Conservation (phyloP, 1,140 invertebrate species). For the Cotesia vestalis region DNA sequence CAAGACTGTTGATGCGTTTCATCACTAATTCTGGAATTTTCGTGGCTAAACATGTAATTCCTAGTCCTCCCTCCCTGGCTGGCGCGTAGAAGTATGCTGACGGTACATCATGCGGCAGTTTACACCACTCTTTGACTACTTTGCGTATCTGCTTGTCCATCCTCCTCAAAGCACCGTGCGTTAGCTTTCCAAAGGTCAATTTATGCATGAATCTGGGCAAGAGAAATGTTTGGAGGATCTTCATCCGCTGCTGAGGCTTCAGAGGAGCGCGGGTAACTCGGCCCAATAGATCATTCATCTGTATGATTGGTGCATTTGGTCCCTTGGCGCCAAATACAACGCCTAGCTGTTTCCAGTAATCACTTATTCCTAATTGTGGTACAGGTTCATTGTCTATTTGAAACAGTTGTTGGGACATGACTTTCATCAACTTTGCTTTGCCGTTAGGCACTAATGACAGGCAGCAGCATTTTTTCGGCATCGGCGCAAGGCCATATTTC, state of each 20-base stretch:
- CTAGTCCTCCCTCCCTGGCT: background rate
- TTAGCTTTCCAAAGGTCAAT: constrained; percentile 31
- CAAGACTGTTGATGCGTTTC: background rate
- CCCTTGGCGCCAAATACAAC: constrained; percentile 46
- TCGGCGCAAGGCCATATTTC: constrained; percentile 47
- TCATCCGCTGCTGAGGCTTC: constrained; percentile 52
- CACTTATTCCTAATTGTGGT: constrained; percentile 34
- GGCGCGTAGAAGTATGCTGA: constrained; percentile 3
- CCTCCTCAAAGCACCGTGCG: background rate
- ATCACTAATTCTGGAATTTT: background rate
- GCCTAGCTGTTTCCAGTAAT: constrained; percentile 53
- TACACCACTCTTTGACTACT: background rate
- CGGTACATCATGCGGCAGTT: background rate
- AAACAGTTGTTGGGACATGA: constrained; percentile 29
- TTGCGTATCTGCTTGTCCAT: constrained; percentile 13
- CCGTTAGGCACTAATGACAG: constrained; percentile 50
- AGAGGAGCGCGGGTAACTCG: constrained; percentile 50
- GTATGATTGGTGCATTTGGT: constrained; percentile 22
- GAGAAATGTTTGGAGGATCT: constrained; percentile 45
- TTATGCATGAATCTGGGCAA: constrained; percentile 40
- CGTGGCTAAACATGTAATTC: background rate
- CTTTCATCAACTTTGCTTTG: constrained; percentile 47
- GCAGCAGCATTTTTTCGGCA: constrained; percentile 49
- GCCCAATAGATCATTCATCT: constrained; percentile 26
- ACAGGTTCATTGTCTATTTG: background rate